phyloP scores from a whole-genome alignment of 2,797 vertebrate species.

The Pampus argenteus region DNA sequence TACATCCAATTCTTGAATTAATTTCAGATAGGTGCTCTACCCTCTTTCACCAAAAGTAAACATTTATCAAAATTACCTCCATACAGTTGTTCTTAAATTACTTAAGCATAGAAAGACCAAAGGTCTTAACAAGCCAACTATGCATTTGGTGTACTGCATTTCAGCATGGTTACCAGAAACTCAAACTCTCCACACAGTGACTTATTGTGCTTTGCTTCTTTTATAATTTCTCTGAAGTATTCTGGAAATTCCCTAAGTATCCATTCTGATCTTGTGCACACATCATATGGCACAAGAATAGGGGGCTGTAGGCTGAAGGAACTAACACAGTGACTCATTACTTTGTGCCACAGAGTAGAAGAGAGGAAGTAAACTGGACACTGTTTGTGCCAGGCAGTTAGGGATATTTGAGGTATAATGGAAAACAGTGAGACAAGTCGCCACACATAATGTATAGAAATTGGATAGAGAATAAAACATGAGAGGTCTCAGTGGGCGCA shows the following conservation, averaged over 20 bases:
- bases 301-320: conserved; percentile 6
- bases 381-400: conserved; percentile 51
- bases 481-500: conserved; percentile 46
- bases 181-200: conserved; percentile 39
- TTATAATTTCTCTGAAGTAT: conserved; percentile 38
- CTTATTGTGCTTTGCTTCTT: conserved; percentile 38
- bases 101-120: conserved; percentile 2
- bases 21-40: too few species aligned
- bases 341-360: conserved; percentile 8
- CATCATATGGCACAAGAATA: conserved; percentile 38
- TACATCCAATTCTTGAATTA: neutral
- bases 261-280: conserved; percentile 29
- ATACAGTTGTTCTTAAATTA: conserved; percentile 9
- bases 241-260: conserved; percentile 31
- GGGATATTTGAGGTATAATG: conserved; percentile 45
- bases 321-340: conserved; percentile 24
- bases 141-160: neutral
- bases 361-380: conserved; percentile 58
- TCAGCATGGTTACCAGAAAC: conserved; percentile 19
- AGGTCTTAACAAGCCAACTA: conserved; percentile 24
- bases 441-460: conserved; percentile 45
- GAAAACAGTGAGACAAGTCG: conserved; percentile 37
- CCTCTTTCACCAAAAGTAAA: neutral
- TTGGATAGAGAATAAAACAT: conserved; percentile 55
- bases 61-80: conserved; percentile 8